A percentile compares a stretch with the other conserved stretches of the same genome.
Conservation (phyloP, 2,888 invertebrate species). For the Girardia tigrina region DNA sequence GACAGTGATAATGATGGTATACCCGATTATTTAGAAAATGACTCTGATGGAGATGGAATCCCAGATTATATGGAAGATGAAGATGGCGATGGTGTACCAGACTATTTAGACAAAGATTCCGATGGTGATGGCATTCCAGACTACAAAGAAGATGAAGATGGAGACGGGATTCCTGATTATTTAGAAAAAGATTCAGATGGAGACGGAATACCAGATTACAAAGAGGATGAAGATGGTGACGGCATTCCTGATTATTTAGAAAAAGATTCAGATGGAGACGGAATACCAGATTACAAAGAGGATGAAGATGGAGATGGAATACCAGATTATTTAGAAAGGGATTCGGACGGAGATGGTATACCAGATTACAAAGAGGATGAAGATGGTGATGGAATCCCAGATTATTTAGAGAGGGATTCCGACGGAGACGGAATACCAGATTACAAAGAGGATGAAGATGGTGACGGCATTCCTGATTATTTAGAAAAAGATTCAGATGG, state of each 20-base stretch:
- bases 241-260: conserved; percentile 39
- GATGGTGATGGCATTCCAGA: conserved; percentile 40
- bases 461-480: conserved; percentile 33
- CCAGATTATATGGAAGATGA: conserved; percentile 39
- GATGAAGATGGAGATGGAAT: conserved; percentile 42
- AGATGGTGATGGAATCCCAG: conserved; percentile 44
- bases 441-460: conserved; percentile 38
- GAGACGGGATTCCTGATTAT: conserved; percentile 41
- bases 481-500: conserved; percentile 39
- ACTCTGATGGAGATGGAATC: conserved; percentile 40
- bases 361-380: conserved; percentile 34
- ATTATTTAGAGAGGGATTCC: conserved; percentile 38
- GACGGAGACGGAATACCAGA: conserved; percentile 38
- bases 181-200: conserved; percentile 36
- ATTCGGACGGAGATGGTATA: conserved; percentile 40
- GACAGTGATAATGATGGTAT: no score
- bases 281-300: conserved; percentile 41
- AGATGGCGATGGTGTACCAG: conserved; percentile 43
- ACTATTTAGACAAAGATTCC: conserved; percentile 40
- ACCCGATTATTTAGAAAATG: no score
- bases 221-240: conserved; percentile 42
- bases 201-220: conserved; percentile 40
- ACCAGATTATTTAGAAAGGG: conserved; percentile 40
- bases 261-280: conserved; percentile 40
- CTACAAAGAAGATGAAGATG: conserved; percentile 39